These are phyloP conservation scores for Antedon mediterranea DNA, from an alignment of 53 echinoderm and acorn worm species.

Conservation along the genomic window DNA sequence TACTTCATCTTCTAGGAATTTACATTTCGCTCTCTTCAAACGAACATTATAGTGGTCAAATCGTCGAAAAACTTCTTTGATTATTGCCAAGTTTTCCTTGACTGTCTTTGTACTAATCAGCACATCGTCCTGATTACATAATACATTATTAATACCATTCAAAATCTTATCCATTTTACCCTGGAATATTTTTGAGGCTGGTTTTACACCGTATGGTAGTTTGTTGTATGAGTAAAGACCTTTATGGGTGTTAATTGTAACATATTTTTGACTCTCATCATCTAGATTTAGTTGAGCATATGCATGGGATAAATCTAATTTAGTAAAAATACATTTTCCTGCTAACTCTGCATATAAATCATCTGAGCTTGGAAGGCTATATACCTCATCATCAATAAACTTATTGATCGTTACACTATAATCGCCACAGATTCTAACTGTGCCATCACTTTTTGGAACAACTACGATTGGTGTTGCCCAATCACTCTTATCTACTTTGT, in stretches of 20 bases:
- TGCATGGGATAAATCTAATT: constrained; percentile 29
- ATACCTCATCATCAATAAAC: background rate
- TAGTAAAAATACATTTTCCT: constrained; percentile 26
- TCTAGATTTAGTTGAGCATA: constrained; percentile 33
- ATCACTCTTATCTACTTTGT: constrained; percentile 13
- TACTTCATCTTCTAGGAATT: constrained; percentile 11
- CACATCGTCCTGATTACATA: constrained; percentile 39
- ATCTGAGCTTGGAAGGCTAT: constrained; percentile 38
- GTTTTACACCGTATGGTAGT: constrained; percentile 40
- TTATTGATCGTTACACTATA: background rate
- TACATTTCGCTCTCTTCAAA: constrained; percentile 12
- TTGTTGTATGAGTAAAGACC: constrained; percentile 34
- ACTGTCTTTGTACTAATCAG: constrained; percentile 10
- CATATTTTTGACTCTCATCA: constrained; percentile 20
- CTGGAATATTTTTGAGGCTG: constrained; percentile 38
- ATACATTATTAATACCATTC: constrained; percentile 17
- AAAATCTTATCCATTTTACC: constrained; percentile 31
- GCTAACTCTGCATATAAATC: constrained; percentile 44
- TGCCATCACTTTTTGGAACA: constrained; percentile 32
- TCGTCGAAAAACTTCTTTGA: constrained; percentile 12
- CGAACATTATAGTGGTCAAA: constrained; percentile 15
- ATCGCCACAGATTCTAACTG: constrained; percentile 31
- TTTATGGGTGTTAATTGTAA: constrained; percentile 36
- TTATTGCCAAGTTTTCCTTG: constrained; percentile 9
- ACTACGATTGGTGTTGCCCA: constrained; percentile 43